phyloP scores from a whole-genome alignment of 92 coral and sea anemone species.

The Heliopora coerulea region DNA sequence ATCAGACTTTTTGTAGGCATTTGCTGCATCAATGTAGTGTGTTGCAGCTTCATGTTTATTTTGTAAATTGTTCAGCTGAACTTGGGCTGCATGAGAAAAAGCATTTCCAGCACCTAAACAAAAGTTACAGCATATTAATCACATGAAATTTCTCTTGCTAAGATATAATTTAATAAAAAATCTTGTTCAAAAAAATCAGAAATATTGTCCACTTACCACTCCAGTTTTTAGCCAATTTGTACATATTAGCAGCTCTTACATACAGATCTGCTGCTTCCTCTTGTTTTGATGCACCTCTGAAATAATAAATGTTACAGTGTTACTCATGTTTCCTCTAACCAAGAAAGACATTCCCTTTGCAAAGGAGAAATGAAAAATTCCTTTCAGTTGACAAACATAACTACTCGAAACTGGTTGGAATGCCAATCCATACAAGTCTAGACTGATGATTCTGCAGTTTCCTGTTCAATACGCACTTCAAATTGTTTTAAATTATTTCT shows the following conservation, averaged over 20 bases:
- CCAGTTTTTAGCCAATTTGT: conserved; percentile 99
- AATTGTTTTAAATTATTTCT: too few species aligned
- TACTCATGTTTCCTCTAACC: too few species aligned
- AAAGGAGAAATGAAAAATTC: too few species aligned
- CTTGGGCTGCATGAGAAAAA: conserved; percentile 81
- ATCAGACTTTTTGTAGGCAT: conserved; percentile 94
- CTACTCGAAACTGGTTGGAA: too few species aligned
- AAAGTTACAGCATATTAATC: background rate
- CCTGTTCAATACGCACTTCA: too few species aligned
- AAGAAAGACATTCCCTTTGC: too few species aligned
- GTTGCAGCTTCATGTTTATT: conserved; percentile 97
- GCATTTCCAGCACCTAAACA: conserved; percentile 92
- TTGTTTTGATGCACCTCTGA: conserved; percentile 73
- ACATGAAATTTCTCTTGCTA: background rate
- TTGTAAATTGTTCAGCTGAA: conserved; percentile 75
- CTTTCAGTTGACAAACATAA: too few species aligned
- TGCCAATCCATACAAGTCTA: too few species aligned
- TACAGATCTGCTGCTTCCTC: conserved; percentile 94
- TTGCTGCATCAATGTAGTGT: conserved; percentile 92
- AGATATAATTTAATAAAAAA: background rate
- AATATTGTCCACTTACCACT: conserved; percentile 67
- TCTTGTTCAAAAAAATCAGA: background rate
- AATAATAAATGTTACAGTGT: too few species aligned
- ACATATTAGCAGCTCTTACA: conserved; percentile 87
- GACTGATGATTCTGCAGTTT: too few species aligned